Evolutionary conservation across 2,113 vertebrate species (phyloP).

Genomic region (Albula glossodonta): DNA sequence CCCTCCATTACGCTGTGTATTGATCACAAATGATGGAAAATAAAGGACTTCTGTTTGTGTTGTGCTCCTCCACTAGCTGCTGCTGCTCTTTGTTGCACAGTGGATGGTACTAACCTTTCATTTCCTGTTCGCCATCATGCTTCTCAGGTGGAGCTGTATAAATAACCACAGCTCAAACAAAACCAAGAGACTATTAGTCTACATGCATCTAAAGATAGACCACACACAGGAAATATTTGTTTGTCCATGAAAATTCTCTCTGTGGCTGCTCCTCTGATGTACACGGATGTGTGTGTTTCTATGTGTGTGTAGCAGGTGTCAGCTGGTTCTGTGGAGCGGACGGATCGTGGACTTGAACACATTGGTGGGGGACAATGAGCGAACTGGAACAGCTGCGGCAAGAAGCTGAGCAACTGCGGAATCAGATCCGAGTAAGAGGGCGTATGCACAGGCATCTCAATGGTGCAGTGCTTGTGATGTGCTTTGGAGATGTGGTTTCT

Average conservation of each 20-base stretch:
- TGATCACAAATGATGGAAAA: too few species aligned
- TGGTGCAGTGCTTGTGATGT: too few species aligned
- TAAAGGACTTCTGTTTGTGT: too few species aligned
- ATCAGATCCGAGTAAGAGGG: slow-evolving; percentile 88
- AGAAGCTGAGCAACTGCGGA: slow-evolving; percentile 94
- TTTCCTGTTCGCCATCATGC: not conserved
- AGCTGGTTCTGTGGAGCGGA: slow-evolving; percentile 34
- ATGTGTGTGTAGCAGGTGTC: slow-evolving; percentile 7
- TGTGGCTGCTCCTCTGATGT: not conserved
- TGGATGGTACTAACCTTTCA: not conserved
- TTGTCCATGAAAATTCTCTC: not conserved
- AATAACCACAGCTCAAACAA: not conserved
- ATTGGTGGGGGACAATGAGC: slow-evolving; percentile 80
- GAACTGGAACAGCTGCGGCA: slow-evolving; percentile 97
- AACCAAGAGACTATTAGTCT: not conserved
- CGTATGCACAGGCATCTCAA: too few species aligned
- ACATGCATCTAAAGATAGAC: not conserved
- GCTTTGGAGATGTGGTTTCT: too few species aligned
- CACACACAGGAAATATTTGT: not conserved
- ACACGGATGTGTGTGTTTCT: not conserved
- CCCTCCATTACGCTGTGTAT: too few species aligned
- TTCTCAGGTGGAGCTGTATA: not conserved
- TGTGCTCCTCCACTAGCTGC: too few species aligned
- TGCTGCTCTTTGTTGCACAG: not conserved
- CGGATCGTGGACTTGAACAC: slow-evolving; percentile 52